Conservation (phyloP, 2,113 vertebrate genomes). For the Crotophaga sulcirostris region DNA sequence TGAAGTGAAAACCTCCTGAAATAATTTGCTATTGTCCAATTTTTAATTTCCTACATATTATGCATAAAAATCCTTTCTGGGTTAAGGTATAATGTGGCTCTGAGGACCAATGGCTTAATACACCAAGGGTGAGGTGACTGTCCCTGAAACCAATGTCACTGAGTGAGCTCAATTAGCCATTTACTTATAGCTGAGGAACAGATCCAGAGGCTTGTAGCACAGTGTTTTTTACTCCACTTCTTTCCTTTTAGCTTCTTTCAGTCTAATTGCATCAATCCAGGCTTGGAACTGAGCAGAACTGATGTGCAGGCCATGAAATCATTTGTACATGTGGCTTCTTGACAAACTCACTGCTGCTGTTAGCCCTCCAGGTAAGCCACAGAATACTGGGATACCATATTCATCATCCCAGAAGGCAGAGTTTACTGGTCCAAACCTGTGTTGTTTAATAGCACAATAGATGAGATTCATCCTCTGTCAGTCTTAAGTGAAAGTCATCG, state of each 20-base stretch:
- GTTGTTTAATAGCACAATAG: background rate
- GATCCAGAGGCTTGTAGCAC: background rate
- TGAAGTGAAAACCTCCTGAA: background rate
- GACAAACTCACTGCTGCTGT: background rate
- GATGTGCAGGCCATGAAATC: background rate
- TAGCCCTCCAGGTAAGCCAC: background rate
- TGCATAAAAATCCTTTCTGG: background rate
- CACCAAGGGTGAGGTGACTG: background rate
- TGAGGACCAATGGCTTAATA: background rate
- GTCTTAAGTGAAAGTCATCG: background rate
- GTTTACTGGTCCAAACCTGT: background rate
- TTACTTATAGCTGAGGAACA: background rate
- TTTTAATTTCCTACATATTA: background rate
- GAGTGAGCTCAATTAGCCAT: background rate
- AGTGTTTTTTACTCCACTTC: background rate
- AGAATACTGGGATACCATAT: background rate
- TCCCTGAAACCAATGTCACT: background rate
- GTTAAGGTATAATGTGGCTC: background rate
- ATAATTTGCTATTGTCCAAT: background rate
- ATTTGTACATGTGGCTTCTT: background rate
- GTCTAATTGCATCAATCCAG: background rate
- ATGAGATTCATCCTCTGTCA: background rate
- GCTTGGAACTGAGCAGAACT: background rate
- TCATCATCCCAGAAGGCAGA: background rate
- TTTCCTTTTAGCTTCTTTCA: background rate